Evolutionary conservation across 2,888 invertebrate genomes (phyloP).

Genomic region (Celastrina argiolus): DNA sequence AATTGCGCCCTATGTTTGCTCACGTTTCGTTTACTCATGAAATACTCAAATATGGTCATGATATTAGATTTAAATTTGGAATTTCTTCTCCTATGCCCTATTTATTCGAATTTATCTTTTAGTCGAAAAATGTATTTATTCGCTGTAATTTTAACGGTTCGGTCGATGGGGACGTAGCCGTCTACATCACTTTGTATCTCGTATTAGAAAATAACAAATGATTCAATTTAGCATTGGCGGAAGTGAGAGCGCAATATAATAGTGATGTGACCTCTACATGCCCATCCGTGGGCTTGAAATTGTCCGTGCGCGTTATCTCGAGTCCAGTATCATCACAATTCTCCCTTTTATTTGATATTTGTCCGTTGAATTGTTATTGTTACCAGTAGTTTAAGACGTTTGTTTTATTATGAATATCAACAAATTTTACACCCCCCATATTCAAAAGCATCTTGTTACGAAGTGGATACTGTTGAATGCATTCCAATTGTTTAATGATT

Average conservation of each 20-base stretch:
- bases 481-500: constrained; percentile 67
- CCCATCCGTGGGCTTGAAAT: not conserved
- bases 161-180: constrained; percentile 18
- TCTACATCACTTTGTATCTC: not conserved
- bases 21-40: constrained; percentile 62
- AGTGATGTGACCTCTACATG: not conserved
- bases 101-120: constrained; percentile 18
- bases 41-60: constrained; percentile 75
- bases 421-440: constrained; percentile 41
- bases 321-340: constrained; percentile 18
- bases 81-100: constrained; percentile 14
- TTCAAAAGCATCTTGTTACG: constrained; percentile 44
- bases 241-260: not conserved
- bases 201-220: not conserved
- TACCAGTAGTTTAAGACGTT: constrained; percentile 75
- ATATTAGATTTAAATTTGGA: constrained; percentile 56
- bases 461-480: constrained; percentile 69
- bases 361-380: constrained; percentile 60
- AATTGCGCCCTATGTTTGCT: constrained; percentile 57
- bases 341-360: constrained; percentile 37
- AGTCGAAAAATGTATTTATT: constrained; percentile 7
- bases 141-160: constrained; percentile 23
- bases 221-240: not conserved
- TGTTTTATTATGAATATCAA: constrained; percentile 53
- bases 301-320: constrained; percentile 19